phyloP scores from a whole-genome alignment of 1,140 invertebrate species.

The Colletes latitarsis region DNA sequence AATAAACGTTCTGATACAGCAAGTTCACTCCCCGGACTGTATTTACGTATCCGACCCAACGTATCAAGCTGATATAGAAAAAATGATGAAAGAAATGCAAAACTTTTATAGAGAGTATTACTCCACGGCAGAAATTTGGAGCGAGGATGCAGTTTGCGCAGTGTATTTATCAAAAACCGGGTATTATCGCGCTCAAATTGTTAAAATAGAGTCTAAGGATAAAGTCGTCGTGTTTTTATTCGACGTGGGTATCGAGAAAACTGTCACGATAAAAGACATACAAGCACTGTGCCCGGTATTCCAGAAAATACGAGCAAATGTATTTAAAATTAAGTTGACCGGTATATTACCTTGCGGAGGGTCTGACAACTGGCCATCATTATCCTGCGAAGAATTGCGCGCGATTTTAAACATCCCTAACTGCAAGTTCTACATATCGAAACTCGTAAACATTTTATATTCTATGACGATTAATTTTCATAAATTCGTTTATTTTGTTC shows the following conservation, averaged over 20 bases:
- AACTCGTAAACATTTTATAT: constrained; percentile 67
- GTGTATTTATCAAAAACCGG: constrained; percentile 76
- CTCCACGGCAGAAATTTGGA: constrained; percentile 69
- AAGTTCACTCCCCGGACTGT: constrained; percentile 79
- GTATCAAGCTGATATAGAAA: constrained; percentile 72
- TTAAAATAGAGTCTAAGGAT: constrained; percentile 69
- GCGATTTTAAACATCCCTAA: constrained; percentile 79
- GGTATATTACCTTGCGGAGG: constrained; percentile 82
- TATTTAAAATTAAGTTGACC: constrained; percentile 82
- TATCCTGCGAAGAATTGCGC: constrained; percentile 80
- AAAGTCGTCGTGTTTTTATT: constrained; percentile 79
- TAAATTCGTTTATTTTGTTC: no score
- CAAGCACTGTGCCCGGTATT: constrained; percentile 78
- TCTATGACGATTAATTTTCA: no score
- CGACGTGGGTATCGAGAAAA: constrained; percentile 81
- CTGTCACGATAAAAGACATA: constrained; percentile 73
- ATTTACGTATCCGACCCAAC: constrained; percentile 80
- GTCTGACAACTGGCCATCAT: constrained; percentile 78
- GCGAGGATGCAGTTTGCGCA: constrained; percentile 78
- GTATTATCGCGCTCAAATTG: constrained; percentile 81
- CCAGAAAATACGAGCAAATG: constrained; percentile 73
- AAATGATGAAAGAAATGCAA: constrained; percentile 78
- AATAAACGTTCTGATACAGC: constrained; percentile 78
- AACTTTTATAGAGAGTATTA: constrained; percentile 76
- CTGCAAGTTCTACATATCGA: constrained; percentile 71